These are phyloP conservation scores for Chaetura pelagica DNA, from an alignment of 2,113 vertebrate species.

Conservation along the genomic window DNA sequence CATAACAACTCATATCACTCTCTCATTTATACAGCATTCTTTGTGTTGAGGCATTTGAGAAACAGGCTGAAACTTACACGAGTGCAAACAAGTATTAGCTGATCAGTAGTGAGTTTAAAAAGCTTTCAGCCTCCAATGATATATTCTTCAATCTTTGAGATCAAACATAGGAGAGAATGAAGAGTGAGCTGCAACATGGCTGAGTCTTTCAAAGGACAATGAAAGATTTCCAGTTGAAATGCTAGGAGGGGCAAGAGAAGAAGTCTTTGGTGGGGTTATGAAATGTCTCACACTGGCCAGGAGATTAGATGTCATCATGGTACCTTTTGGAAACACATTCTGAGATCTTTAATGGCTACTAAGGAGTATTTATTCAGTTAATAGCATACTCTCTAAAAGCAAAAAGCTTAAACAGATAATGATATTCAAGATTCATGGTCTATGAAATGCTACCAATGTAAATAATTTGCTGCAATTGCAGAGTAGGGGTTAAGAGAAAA, in stretches of 20 bases:
- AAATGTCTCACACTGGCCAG: neutral
- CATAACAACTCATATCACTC: neutral
- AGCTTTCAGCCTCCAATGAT: neutral
- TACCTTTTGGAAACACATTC: neutral
- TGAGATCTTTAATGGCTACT: neutral
- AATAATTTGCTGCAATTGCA: neutral
- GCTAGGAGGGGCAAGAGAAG: neutral
- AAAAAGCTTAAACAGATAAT: neutral
- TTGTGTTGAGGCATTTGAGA: neutral
- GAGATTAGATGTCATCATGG: neutral
- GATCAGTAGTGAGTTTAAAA: neutral
- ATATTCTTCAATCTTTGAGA: neutral
- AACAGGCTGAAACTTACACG: neutral
- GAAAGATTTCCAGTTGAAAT: neutral
- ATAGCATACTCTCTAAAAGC: neutral
- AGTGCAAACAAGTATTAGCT: neutral
- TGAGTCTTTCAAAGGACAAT: neutral
- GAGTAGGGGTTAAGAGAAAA: neutral
- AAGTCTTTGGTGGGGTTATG: neutral
- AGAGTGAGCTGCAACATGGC: neutral
- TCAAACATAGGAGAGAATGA: rapidly evolving
- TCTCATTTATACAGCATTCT: neutral
- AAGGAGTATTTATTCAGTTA: neutral
- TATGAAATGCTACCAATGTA: neutral
- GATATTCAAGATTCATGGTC: neutral